These are phyloP conservation scores for Sinodicranocentrus sp. DNA, from an alignment of 2,888 invertebrate genomes.

Conservation along the genomic window DNA sequence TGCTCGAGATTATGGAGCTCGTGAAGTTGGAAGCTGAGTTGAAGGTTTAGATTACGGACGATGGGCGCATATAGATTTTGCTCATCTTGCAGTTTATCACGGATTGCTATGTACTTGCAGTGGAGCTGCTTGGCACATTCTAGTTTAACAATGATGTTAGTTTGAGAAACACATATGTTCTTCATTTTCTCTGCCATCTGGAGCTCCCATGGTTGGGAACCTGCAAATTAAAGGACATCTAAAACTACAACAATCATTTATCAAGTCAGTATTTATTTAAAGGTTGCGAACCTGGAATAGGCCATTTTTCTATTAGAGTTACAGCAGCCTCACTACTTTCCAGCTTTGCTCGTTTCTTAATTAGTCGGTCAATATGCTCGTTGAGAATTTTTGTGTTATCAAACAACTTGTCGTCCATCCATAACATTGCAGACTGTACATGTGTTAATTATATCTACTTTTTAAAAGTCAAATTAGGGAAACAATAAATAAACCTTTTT, in stretches of 20 bases:
- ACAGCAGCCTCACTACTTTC: slow-evolving; percentile 66
- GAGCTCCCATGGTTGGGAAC: slow-evolving; percentile 69
- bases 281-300: slow-evolving; percentile 66
- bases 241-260: no score
- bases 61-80: slow-evolving; percentile 66
- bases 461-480: no score
- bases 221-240: no score
- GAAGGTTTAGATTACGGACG: slow-evolving; percentile 65
- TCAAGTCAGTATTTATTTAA: neutral
- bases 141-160: slow-evolving; percentile 54
- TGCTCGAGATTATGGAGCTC: slow-evolving; percentile 68
- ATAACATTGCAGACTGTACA: slow-evolving; percentile 53
- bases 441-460: no score
- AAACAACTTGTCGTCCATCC: slow-evolving; percentile 75
- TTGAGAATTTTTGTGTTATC: slow-evolving; percentile 71
- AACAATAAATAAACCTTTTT: no score
- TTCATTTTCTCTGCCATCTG: slow-evolving; percentile 33
- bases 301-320: slow-evolving; percentile 69
- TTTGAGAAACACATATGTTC: slow-evolving; percentile 1
- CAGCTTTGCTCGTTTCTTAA: slow-evolving; percentile 61
- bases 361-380: slow-evolving; percentile 56
- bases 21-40: slow-evolving; percentile 59
- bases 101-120: slow-evolving; percentile 69
- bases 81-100: slow-evolving; percentile 65
- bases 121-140: slow-evolving; percentile 71